phyloP scores from a whole-genome alignment of 2,113 vertebrate species.

The Podilymbus podiceps region DNA sequence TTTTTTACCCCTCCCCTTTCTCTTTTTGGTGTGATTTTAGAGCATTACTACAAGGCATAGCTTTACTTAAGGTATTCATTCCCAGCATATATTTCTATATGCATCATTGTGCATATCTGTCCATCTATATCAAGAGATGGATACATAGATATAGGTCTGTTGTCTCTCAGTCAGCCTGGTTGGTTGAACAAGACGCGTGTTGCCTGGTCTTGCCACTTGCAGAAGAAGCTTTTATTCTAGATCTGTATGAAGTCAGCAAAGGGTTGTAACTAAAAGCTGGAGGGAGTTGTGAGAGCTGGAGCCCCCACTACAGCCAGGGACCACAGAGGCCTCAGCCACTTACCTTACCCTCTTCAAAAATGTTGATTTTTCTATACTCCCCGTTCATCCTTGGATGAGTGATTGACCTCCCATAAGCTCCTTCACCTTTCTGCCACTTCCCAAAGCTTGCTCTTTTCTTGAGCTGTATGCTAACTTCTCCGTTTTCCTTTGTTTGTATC shows the following conservation, averaged over 20 bases:
- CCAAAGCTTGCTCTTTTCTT: neutral
- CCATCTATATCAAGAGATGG: neutral
- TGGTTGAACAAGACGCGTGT: neutral
- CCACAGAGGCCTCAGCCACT: neutral
- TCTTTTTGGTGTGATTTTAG: neutral
- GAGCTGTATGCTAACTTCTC: neutral
- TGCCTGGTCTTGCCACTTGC: neutral
- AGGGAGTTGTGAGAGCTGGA: neutral
- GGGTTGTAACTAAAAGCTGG: neutral
- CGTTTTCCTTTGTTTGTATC: neutral
- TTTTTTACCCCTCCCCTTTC: rapidly evolving
- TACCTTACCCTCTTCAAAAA: neutral
- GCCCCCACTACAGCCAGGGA: neutral
- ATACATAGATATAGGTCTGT: neutral
- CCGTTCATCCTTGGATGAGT: neutral
- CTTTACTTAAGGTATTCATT: neutral
- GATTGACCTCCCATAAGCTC: neutral
- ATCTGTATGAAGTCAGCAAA: neutral
- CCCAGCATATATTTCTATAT: neutral
- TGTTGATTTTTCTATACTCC: neutral
- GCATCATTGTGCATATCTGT: neutral
- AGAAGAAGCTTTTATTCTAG: neutral
- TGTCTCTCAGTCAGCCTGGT: neutral
- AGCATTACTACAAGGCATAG: neutral
- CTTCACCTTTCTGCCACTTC: neutral